Evolutionary conservation across 2,888 invertebrate genomes (phyloP), one percentile per base, ranked within the genome.

Genomic region (Microctonus hyperodae): DNA sequence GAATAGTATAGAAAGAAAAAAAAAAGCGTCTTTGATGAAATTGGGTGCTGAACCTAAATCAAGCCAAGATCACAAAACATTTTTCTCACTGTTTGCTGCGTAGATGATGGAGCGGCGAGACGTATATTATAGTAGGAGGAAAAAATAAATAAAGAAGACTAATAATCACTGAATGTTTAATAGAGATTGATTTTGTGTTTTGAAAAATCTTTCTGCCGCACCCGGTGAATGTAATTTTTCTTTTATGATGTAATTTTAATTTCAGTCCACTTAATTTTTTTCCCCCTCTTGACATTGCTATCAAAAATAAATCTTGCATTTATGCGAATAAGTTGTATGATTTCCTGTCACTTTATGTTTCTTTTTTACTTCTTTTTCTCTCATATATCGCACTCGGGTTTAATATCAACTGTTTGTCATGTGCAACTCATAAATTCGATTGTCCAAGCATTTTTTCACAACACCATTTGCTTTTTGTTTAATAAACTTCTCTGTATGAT

Each of bases 161-260:
- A 75, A 78, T 76, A 79, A 78, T 75, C 70, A 73, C 75, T 79
- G 74, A 77, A 78, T 78, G 73, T 77, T 77, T 77, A 69, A 78
- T 77, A 69, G 73, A 69, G 37, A 72, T 74, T 72, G 75, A 76
- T 76, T 74, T 70, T 73, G 68, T 71, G 13, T 53, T 72, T 74
- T 68, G 71, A 65, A 66, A 71, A 71, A 70, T 33, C 28, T 60
- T 51, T 70, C 69, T 68, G 67, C 65, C 65, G 51, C 64, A 56
- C 57, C 57, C 69, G 69, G 70, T 64, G 74, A 76, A 78, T 79
- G 74, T 76, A 76, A 76, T 78, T 79, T 75, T 74, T 77, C 74
- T 68, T 64, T 70, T 72, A 74, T 70, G 72, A 77, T 79, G 72
- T 78, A 79, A 78, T 79, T 78, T 78, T 77, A 74, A 77, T 78